Base-by-base conservation (phyloP, 2,797 vertebrate genomes). In the Dendrocincla fuliginosa region DNA sequence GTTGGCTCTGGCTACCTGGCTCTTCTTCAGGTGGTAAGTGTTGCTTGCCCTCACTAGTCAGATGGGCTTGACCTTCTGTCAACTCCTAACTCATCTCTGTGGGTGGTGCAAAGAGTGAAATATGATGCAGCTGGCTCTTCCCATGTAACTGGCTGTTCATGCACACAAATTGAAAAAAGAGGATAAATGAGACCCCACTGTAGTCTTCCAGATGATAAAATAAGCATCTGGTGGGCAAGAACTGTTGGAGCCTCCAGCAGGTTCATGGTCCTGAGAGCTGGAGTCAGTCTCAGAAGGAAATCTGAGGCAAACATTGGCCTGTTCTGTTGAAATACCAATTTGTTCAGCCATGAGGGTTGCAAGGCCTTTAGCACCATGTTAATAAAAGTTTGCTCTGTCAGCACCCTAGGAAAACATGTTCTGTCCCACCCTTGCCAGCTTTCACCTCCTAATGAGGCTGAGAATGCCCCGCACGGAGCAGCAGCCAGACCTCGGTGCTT, bases 1-100 rank as follows among this genome's bases (percentile, higher is more conserved):
- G 99, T 99, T 47, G 99, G 98, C 11, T 98, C 99, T 32, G 99
- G 99, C 37, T 99, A 99, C 97, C 98, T 99, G 46, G 99, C 99
- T 4, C 99, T 99, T 79, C 98, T 99, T 74, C 99, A 99, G 97
- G 99, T 99, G 98, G 99, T 99, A 96, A 98, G 99, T 98, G 56
- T 22, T 86, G 30, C 65, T 75, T 46, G 10, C 6, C 33, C 8
- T 81, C 41, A 49, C 47, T 46, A 69, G 55, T 70, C 78, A 75
- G 23, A 15, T n/a, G 49, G 46, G 19, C 19, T 49, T 60, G 37
- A 61, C 35, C 17, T 46, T 59, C 88, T 53, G 6, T 32, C 37
- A 65, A 2, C 76, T 57, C n/a, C n/a, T 49, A 92, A 56, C 15
- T 52, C 2, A 0, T 25, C 20, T 56, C 50, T 19, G 16, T 37